Evolutionary conservation across 2,113 vertebrate species (phyloP).

Genomic region (Tragelaphus imberbis): DNA sequence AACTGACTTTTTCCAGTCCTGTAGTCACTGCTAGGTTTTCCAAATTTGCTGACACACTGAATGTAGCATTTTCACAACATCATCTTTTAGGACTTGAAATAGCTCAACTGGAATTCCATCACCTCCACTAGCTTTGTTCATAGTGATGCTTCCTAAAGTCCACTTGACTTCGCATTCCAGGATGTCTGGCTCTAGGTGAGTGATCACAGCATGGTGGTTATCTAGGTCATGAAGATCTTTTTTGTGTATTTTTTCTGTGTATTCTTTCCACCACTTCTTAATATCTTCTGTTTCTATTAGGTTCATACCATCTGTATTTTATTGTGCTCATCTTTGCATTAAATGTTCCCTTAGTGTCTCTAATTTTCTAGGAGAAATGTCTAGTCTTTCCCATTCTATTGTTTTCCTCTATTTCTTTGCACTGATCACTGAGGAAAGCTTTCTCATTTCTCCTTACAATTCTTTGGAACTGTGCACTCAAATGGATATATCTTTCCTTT

Average conservation of each 20-base stretch:
- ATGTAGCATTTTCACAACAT: background rate
- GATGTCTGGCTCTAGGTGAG: background rate
- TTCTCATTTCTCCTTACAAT: background rate
- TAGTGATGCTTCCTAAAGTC: background rate
- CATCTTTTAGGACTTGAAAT: background rate
- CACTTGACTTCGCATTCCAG: background rate
- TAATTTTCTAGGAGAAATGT: background rate
- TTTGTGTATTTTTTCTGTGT: background rate
- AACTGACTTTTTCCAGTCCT: background rate
- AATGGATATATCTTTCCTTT: background rate
- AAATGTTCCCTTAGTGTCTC: background rate
- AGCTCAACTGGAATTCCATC: background rate
- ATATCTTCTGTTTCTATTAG: background rate
- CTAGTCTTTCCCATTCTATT: background rate
- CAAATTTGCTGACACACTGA: background rate
- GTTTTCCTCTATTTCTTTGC: background rate
- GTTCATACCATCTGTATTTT: background rate
- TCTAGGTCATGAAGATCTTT: background rate
- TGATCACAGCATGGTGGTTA: fast-evolving
- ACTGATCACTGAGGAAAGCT: background rate
- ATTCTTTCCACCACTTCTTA: background rate
- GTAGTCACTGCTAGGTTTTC: background rate
- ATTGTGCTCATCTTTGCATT: background rate
- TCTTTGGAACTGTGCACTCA: background rate
- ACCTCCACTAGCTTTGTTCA: background rate